Evolutionary conservation across 2,888 invertebrate genomes (phyloP), one percentile per base, ranked within the genome.

Genomic region (Calephelis perditalis): DNA sequence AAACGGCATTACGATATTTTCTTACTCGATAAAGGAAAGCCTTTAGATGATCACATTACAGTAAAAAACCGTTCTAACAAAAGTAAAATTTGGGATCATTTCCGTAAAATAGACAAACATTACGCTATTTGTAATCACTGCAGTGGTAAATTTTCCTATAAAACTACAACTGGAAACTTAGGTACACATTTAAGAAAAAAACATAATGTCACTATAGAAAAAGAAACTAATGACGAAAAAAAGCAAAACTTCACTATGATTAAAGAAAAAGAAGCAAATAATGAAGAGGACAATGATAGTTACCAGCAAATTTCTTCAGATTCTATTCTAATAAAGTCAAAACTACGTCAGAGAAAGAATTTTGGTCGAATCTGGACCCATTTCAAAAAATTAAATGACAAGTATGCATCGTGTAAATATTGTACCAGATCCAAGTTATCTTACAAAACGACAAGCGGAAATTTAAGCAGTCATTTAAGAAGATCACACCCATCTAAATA

Each of bases 141-240:
- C 36, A n/a, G 54, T 36, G 54, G 35, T 54, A 54, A 36, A n/a
- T 54, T 54, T 10, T 54, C 54, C 11, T 54, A 54, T 26, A 54
- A 54, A 54, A 11, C 54, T 2, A 35, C 54, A n/a, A 54, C 36
- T 7, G 54, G 54, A n/a, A 54, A 54, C n/a, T n/a, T 54, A 54
- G 35, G 10, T 36, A 3, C 35, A 7, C 54, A 54, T 36, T 36
- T 54, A 2, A 54, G 11, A n/a, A 54, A n/a, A 36, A 54, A 54
- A 7, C 54, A 54, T 35, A 11, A 26, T 35, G 6, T 52, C 36
- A 15, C 12, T 11, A 9, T 10, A 26, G 35, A 49, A 49, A 49
- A 35, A 35, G 6, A 15, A 10, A 35, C 5, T 5, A 49, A 49
- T 49, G 10, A 49, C 35, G 10, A 49, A 26, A 35, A 26, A 35